Conservation (phyloP, 2,888 invertebrate species). For the Deilephila elpenor region DNA sequence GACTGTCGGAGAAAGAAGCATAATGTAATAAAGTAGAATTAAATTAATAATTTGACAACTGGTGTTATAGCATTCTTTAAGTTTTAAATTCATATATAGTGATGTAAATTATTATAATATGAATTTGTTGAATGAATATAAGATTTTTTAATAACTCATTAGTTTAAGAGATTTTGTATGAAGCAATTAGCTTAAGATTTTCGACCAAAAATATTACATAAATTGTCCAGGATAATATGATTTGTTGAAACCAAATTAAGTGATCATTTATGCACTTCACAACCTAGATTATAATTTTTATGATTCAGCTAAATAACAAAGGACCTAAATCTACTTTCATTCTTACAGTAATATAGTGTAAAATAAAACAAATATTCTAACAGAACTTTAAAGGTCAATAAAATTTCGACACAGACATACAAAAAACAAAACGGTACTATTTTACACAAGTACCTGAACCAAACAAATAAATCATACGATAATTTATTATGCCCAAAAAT, state of each 20-base stretch:
- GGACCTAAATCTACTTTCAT: too few relatives aligned
- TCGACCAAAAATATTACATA: too few relatives aligned
- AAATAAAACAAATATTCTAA: background rate
- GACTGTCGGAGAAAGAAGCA: background rate
- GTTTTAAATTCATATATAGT: too few relatives aligned
- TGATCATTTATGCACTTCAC: background rate
- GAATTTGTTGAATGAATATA: too few relatives aligned
- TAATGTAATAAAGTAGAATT: background rate
- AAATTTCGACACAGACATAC: background rate
- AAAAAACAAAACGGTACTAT: background rate
- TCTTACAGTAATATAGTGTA: too few relatives aligned
- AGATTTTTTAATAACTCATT: too few relatives aligned
- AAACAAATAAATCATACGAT: constrained; percentile 10
- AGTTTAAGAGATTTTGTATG: too few relatives aligned
- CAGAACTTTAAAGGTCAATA: background rate
- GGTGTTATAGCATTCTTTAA: too few relatives aligned
- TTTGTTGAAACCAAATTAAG: background rate
- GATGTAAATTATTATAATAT: too few relatives aligned
- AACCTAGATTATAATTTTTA: background rate
- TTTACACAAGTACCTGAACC: background rate
- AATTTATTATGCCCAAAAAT: constrained; percentile 19
- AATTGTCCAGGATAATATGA: background rate
- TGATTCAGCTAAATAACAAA: too few relatives aligned
- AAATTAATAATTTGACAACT: background rate
- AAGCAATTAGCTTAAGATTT: too few relatives aligned